A percentile compares a stretch with the other conserved stretches of the same genome.
phyloP scores from a whole-genome alignment of 2,888 invertebrate species.

The Aelia acuminata region DNA sequence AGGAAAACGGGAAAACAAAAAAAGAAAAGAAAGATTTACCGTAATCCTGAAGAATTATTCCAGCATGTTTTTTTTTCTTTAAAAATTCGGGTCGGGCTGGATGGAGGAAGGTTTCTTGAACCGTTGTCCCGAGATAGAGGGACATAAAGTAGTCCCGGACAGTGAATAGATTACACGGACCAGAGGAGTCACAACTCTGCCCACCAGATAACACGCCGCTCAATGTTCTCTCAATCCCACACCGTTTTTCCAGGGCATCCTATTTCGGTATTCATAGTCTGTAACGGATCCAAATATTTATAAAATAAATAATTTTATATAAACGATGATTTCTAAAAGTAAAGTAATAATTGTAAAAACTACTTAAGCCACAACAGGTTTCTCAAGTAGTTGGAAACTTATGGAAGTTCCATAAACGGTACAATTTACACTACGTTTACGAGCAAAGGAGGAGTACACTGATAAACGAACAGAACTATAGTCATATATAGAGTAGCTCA shows the following conservation, averaged over 20 bases:
- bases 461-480: too few species aligned
- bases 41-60: conserved; percentile 27
- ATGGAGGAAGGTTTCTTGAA: conserved; percentile 22
- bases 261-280: too few species aligned
- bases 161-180: conserved; percentile 11
- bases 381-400: too few species aligned
- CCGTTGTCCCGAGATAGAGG: conserved; percentile 13
- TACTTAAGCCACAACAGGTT: too few species aligned
- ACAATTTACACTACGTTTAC: too few species aligned
- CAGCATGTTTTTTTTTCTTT: conserved; percentile 21
- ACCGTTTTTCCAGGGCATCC: not conserved
- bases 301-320: too few species aligned
- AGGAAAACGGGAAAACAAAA: not conserved
- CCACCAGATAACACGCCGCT: not conserved
- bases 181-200: not conserved
- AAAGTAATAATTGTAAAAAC: too few species aligned
- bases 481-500: too few species aligned
- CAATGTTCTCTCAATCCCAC: not conserved
- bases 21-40: not conserved
- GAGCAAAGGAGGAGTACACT: too few species aligned
- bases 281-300: too few species aligned
- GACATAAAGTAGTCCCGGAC: conserved; percentile 2
- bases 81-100: conserved; percentile 2
- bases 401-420: too few species aligned
- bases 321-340: too few species aligned